A percentile compares a stretch with the other conserved stretches of the same genome.
Evolutionary conservation across 1,140 invertebrate genomes (phyloP).

Genomic region (Gerris buenoi): DNA sequence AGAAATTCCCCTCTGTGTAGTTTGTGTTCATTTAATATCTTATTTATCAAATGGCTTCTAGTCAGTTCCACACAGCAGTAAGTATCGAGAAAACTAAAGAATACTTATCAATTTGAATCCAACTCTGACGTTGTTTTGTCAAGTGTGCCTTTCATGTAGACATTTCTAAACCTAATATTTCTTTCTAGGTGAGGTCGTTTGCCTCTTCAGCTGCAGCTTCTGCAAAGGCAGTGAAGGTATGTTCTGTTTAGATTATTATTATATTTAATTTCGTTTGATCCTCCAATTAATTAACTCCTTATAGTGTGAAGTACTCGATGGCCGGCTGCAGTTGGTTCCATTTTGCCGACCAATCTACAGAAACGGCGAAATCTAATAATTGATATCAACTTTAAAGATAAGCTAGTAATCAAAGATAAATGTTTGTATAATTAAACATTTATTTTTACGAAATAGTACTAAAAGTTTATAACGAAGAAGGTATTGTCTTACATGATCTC

Average conservation of each 20-base stretch:
- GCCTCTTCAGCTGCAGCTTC: background rate
- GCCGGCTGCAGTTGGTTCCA: background rate
- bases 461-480: too few relatives aligned
- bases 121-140: background rate
- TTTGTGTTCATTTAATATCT: too few relatives aligned
- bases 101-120: background rate
- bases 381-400: background rate
- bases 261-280: background rate
- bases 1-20: too few relatives aligned
- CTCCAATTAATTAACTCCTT: background rate
- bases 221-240: background rate
- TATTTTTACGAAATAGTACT: too few relatives aligned
- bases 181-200: background rate
- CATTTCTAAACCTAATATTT: background rate
- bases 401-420: background rate
- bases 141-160: background rate
- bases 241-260: background rate
- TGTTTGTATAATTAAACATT: background rate
- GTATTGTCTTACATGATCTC: too few relatives aligned
- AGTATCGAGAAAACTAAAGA: background rate
- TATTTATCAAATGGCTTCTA: background rate
- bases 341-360: background rate
- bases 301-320: background rate
- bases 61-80: background rate
- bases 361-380: background rate